phyloP scores from a whole-genome alignment of 2,797 vertebrate species.

The Simalia tracyae region DNA sequence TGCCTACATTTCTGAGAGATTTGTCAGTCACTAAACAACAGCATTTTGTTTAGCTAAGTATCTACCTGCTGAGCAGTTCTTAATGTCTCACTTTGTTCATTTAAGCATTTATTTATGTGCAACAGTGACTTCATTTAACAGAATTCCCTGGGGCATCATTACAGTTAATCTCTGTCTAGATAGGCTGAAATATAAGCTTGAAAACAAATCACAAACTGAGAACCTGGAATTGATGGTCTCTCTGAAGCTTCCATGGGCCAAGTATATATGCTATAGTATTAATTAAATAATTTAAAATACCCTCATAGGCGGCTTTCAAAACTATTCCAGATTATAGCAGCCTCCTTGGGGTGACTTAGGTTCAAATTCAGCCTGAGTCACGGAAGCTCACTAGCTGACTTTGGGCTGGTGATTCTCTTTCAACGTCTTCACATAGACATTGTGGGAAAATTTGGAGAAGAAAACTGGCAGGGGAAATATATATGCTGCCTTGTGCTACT shows the following conservation, averaged over 20 bases:
- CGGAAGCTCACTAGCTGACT: background rate
- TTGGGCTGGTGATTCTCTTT: background rate
- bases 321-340: background rate
- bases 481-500: background rate
- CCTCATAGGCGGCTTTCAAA: background rate
- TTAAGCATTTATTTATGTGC: background rate
- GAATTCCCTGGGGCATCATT: conserved; percentile 59
- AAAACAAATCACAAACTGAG: conserved; percentile 25
- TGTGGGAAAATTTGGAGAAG: background rate
- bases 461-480: background rate
- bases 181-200: conserved; percentile 44
- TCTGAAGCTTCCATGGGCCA: background rate
- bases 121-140: conserved; percentile 32
- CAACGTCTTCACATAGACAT: background rate
- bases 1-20: background rate
- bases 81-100: conserved; percentile 28
- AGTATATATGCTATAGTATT: background rate
- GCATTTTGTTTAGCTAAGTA: rapidly evolving
- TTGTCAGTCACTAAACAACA: background rate
- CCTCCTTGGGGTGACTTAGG: background rate
- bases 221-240: conserved; percentile 36
- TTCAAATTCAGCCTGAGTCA: background rate
- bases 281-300: background rate
- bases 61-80: rapidly evolving
- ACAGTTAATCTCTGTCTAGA: conserved; percentile 61